Evolutionary conservation across 2,888 invertebrate genomes (phyloP).

Genomic region (Pharmacophagus antenor): DNA sequence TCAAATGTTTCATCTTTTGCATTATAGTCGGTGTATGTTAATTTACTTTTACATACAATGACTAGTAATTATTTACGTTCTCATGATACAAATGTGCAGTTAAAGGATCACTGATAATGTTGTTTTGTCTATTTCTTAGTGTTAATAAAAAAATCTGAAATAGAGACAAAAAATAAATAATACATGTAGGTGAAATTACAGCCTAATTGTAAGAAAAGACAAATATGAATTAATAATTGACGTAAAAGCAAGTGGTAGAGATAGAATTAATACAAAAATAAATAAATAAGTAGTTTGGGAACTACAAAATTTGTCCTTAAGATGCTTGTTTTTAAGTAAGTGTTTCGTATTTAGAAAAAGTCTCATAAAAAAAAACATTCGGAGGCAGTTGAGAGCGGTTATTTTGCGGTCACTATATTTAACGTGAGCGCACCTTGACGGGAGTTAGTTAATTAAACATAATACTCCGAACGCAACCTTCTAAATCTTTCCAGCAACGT

Average conservation of each 20-base stretch:
- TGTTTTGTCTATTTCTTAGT: too few species aligned
- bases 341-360: neutral
- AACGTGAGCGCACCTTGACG: slow-evolving; percentile 56
- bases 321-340: neutral
- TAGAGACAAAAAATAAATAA: too few species aligned
- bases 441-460: slow-evolving; percentile 63
- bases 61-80: too few species aligned
- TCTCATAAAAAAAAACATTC: slow-evolving; percentile 46
- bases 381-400: slow-evolving; percentile 56
- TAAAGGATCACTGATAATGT: too few species aligned
- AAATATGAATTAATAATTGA: too few species aligned
- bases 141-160: too few species aligned
- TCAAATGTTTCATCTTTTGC: neutral
- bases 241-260: neutral
- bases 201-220: too few species aligned
- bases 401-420: slow-evolving; percentile 68
- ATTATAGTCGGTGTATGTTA: neutral
- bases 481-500: slow-evolving; percentile 42
- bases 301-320: neutral
- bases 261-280: neutral
- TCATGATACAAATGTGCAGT: too few species aligned
- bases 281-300: neutral
- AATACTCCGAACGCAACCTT: slow-evolving; percentile 50
- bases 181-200: too few species aligned
- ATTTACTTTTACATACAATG: too few species aligned